Percentiles rank a stretch among this genome's conserved stretches.
Evolutionary conservation across 2,113 vertebrate genomes (phyloP).

Genomic region (Haemorhous mexicanus): DNA sequence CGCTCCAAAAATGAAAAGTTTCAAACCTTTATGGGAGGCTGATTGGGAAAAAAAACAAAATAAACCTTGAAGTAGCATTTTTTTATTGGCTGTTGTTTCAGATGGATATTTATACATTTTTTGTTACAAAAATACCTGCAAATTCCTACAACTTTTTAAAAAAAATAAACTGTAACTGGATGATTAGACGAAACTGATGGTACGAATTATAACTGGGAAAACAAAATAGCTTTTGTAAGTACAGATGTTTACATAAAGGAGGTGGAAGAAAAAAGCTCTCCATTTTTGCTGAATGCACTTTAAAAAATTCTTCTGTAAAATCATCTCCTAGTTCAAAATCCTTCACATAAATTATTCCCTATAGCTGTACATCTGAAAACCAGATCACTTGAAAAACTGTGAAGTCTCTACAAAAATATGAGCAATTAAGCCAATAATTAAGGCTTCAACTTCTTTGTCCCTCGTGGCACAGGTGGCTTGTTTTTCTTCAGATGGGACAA

Average conservation of each 20-base stretch:
- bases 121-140: background rate
- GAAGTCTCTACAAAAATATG: background rate
- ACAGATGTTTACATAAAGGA: background rate
- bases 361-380: background rate
- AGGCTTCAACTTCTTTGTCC: background rate
- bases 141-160: background rate
- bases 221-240: background rate
- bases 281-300: background rate
- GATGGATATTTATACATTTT: background rate
- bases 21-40: background rate
- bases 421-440: background rate
- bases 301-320: background rate
- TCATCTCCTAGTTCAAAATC: background rate
- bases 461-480: accelerated
- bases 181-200: background rate
- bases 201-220: background rate
- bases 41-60: background rate
- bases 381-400: background rate
- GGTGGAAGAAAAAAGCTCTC: background rate
- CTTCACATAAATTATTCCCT: background rate
- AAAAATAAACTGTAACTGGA: background rate
- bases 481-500: background rate
- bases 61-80: background rate
- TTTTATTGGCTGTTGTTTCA: background rate
- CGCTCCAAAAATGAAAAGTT: background rate